These are phyloP conservation scores for Drosophila neonasuta DNA, from an alignment of 2,888 invertebrate species.

Conservation along the genomic window DNA sequence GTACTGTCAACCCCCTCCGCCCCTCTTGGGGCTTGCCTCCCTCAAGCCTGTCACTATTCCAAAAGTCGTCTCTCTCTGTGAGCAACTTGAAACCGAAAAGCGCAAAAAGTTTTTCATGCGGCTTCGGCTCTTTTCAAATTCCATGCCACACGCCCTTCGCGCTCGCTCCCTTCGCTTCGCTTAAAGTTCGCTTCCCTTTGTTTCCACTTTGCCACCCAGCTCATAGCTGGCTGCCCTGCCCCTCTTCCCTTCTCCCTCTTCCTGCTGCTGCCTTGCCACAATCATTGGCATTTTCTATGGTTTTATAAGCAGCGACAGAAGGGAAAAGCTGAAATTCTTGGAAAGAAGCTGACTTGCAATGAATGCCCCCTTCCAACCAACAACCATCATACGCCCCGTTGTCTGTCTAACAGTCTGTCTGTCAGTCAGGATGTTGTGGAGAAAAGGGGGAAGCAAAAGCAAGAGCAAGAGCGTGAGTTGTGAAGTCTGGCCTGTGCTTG, in stretches of 20 bases:
- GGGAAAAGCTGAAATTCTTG: slow-evolving; percentile 42
- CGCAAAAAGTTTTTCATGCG: slow-evolving; percentile 63
- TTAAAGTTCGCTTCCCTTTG: slow-evolving; percentile 4
- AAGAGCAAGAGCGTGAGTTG: background rate
- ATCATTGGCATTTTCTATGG: slow-evolving; percentile 63
- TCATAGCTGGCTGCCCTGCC: background rate
- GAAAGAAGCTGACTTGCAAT: slow-evolving; percentile 54
- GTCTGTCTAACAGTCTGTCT: slow-evolving; percentile 34
- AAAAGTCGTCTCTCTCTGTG: slow-evolving; percentile 4
- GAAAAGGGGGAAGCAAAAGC: background rate
- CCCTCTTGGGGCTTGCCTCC: background rate
- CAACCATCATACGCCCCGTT: slow-evolving; percentile 24
- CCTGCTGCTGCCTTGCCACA: slow-evolving; percentile 15
- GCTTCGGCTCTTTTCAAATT: slow-evolving; percentile 62
- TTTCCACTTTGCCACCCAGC: slow-evolving; percentile 8
- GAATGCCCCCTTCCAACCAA: background rate
- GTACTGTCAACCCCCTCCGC: background rate
- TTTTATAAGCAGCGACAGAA: slow-evolving; percentile 41
- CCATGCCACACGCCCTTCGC: slow-evolving; percentile 23
- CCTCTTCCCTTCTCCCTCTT: background rate
- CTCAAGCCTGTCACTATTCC: slow-evolving; percentile 6
- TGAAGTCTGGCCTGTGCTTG: slow-evolving; percentile 15
- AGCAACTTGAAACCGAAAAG: slow-evolving; percentile 57
- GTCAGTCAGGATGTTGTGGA: slow-evolving; percentile 23
- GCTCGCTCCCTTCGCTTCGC: background rate